A percentile compares a stretch with the other conserved stretches of the same genome.
phyloP scores from a whole-genome alignment of 2,113 vertebrate genomes.

The Pseudorasbora parva region DNA sequence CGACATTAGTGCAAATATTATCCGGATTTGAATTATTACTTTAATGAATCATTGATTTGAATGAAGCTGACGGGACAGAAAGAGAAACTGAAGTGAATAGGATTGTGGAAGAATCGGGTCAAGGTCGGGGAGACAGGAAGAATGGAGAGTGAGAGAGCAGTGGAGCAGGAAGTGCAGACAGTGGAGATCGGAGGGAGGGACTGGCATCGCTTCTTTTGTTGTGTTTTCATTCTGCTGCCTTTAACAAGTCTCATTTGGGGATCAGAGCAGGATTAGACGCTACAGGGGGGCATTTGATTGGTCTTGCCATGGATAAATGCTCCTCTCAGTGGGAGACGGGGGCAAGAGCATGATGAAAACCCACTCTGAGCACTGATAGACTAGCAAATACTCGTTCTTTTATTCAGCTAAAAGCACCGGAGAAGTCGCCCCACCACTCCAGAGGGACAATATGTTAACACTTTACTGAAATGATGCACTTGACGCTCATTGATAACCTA shows the following conservation, averaged over 20 bases:
- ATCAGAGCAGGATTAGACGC: slow-evolving; percentile 48
- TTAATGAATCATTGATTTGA: neutral
- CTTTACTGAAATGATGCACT: neutral
- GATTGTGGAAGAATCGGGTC: neutral
- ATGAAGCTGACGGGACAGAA: slow-evolving; percentile 7
- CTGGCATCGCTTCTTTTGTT: slow-evolving; percentile 34
- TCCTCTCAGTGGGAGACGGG: slow-evolving; percentile 24
- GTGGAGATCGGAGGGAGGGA: neutral
- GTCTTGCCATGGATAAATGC: slow-evolving; percentile 37
- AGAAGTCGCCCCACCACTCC: neutral
- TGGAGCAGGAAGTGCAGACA: neutral
- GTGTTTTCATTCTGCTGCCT: slow-evolving; percentile 47
- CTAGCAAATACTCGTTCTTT: slow-evolving; percentile 12
- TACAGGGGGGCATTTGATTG: slow-evolving; percentile 50
- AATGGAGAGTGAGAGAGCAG: neutral
- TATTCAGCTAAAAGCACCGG: slow-evolving; percentile 2
- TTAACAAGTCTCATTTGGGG: slow-evolving; percentile 44
- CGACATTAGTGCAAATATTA: neutral
- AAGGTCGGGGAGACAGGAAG: slow-evolving; percentile 24
- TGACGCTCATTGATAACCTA: neutral
- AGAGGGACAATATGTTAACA: neutral
- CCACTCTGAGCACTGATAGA: slow-evolving; percentile 29
- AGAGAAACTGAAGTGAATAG: slow-evolving; percentile 8
- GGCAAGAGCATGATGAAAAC: slow-evolving; percentile 6
- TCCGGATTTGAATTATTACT: neutral